Base-by-base conservation (phyloP, 2,113 vertebrate genomes). In the Bufo gargarizans region DNA sequence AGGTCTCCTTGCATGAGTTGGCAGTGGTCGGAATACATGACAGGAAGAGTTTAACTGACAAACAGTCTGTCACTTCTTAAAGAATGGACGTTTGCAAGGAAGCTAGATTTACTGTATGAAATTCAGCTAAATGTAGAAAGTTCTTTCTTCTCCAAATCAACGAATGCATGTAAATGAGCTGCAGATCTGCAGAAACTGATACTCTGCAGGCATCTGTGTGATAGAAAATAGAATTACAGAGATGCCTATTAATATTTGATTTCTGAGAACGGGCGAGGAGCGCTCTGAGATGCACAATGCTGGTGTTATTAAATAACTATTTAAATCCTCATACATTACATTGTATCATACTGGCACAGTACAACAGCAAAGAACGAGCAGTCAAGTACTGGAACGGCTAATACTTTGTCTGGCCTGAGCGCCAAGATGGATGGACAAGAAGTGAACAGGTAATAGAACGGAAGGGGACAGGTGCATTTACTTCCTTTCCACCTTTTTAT, bases 21-120 rank as follows among this genome's bases (percentile, higher is more conserved):
- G 95, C 97, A 97, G 96, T 96, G 96, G 96, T 95, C 93, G 94
- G 94, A 96, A 95, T 95, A 96, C 96, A 96, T 95, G 95, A 96
- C 95, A 96, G 92, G 96, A 95, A 94, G 94, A 94, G 94, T 95
- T 95, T 94, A 94, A 95, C 95, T 98, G 96, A 99, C 96, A 97
- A 97, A 98, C 97, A 97, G 96, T 96, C 96, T 98, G 97, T 97
- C 97, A 97, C 93, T 93, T 90, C 89, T 94, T 93, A 93, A 96
- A 95, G 96, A 95, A 97, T 97, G 93, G 96, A 97, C 93, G 95
- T 96, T 96, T 92, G 93, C 95, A 90, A 92, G 94, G 61, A 91
- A 95, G 93, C 92, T 90, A 90, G 93, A 87, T 91, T 92, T 91
- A 93, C 94, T 93, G 94, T 94, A 92, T 93, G 94, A 96, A 96